Evolutionary conservation across 2,113 vertebrate species (phyloP).

Genomic region (Platanista minor): DNA sequence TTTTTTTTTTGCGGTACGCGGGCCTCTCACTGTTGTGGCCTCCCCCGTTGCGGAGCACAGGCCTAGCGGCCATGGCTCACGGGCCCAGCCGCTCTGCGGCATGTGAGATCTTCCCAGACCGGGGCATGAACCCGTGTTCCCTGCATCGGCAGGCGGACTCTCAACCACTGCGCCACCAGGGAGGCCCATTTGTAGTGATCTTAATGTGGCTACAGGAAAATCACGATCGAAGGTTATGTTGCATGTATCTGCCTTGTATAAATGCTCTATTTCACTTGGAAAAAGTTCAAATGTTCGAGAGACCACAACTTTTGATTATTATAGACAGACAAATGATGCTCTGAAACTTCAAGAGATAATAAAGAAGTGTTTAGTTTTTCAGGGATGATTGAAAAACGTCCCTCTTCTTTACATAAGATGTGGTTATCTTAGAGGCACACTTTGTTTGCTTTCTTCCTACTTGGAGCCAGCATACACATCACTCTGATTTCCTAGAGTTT

Average conservation of each 20-base stretch:
- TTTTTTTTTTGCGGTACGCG: too few species aligned
- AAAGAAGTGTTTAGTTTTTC: slow-evolving; percentile 37
- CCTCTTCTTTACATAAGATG: slow-evolving; percentile 17
- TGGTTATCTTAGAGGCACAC: slow-evolving; percentile 24
- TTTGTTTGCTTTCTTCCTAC: slow-evolving; percentile 6
- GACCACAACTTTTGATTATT: slow-evolving; percentile 5
- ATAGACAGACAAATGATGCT: slow-evolving; percentile 34
- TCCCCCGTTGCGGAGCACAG: too few species aligned
- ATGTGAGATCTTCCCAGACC: too few species aligned
- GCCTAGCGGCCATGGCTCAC: too few species aligned
- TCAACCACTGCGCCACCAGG: too few species aligned
- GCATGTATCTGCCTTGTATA: slow-evolving; percentile 32
- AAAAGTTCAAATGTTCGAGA: not conserved
- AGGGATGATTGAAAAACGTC: slow-evolving; percentile 28
- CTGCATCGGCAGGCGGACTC: too few species aligned
- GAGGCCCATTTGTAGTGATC: not conserved
- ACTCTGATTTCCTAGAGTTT: slow-evolving; percentile 30
- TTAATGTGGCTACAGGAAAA: not conserved
- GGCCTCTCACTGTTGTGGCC: too few species aligned
- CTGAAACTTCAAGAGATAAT: slow-evolving; percentile 33
- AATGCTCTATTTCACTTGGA: slow-evolving; percentile 49
- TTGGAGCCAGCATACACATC: slow-evolving; percentile 49
- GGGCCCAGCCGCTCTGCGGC: too few species aligned
- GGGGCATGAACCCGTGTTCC: too few species aligned
- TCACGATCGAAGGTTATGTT: not conserved